These are phyloP conservation scores for Drosophila planitibia DNA, from an alignment of 2,888 invertebrate species.

Conservation along the genomic window DNA sequence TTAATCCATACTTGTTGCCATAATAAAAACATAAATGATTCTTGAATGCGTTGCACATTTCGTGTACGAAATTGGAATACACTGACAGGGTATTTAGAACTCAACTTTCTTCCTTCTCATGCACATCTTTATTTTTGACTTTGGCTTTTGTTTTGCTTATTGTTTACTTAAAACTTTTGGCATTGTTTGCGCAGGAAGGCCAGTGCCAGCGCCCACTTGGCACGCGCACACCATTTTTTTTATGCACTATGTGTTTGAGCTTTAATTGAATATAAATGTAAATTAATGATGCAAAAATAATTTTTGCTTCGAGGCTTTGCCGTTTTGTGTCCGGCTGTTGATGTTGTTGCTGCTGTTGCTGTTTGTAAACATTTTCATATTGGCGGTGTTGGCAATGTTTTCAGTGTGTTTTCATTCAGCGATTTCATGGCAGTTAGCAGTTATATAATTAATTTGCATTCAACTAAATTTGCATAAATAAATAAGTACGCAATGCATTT, in stretches of 20 bases:
- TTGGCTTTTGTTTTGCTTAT: slow-evolving; percentile 19
- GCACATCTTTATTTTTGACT: background rate
- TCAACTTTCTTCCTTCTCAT: background rate
- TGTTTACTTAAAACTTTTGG: slow-evolving; percentile 55
- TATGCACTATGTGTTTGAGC: slow-evolving; percentile 68
- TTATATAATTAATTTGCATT: slow-evolving; percentile 79
- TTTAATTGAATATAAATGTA: slow-evolving; percentile 81
- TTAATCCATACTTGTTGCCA: background rate
- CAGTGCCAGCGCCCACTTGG: slow-evolving; percentile 51
- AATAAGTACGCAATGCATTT: slow-evolving; percentile 71
- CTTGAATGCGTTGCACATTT: slow-evolving; percentile 2
- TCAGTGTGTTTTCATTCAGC: slow-evolving; percentile 45
- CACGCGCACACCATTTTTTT: slow-evolving; percentile 53
- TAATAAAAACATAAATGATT: background rate
- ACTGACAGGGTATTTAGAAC: slow-evolving; percentile 28
- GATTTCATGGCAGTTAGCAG: slow-evolving; percentile 65
- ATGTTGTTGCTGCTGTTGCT: slow-evolving; percentile 35
- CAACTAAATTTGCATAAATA: slow-evolving; percentile 80
- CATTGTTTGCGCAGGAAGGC: slow-evolving; percentile 41
- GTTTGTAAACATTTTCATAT: slow-evolving; percentile 67
- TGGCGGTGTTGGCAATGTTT: slow-evolving; percentile 37
- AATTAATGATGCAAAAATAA: slow-evolving; percentile 81
- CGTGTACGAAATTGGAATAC: background rate
- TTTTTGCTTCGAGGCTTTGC: slow-evolving; percentile 74
- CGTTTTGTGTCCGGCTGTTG: slow-evolving; percentile 33